phyloP scores from a whole-genome alignment of 2,888 invertebrate genomes.

The Cecidostiba fungosa region DNA sequence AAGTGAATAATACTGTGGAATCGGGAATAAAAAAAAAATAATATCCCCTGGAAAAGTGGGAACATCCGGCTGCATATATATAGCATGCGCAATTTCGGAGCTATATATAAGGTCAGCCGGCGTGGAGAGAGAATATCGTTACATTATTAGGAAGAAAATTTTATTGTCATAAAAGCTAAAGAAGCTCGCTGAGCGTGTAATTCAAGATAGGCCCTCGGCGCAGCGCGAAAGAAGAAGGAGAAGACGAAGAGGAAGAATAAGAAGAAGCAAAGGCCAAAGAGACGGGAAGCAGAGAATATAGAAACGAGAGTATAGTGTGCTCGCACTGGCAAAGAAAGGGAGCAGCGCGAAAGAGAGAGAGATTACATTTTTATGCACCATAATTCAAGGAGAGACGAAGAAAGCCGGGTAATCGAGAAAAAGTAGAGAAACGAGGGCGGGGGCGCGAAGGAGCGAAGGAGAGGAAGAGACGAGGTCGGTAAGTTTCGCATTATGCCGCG shows the following conservation, averaged over 20 bases:
- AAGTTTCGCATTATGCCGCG: slow-evolving; percentile 55
- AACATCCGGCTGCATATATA: neutral
- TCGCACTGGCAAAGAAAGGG: neutral
- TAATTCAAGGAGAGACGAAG: slow-evolving; percentile 55
- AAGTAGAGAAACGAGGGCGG: slow-evolving; percentile 25
- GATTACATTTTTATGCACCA: slow-evolving; percentile 56
- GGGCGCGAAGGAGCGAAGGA: neutral
- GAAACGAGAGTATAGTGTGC: neutral
- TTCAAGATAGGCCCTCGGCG: slow-evolving; percentile 26
- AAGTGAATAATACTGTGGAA: neutral
- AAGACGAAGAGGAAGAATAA: slow-evolving; percentile 1
- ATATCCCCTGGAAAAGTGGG: neutral
- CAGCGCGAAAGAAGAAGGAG: neutral
- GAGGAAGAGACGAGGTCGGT: slow-evolving; percentile 26
- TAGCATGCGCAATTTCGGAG: neutral
- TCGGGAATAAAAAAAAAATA: neutral
- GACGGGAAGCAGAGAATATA: slow-evolving; percentile 16
- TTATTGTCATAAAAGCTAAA: slow-evolving; percentile 30
- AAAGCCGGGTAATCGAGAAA: slow-evolving; percentile 55
- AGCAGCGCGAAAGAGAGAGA: slow-evolving; percentile 12
- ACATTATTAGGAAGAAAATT: slow-evolving; percentile 45
- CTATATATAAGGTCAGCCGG: neutral
- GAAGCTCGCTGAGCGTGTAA: slow-evolving; percentile 31
- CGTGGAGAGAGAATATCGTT: neutral
- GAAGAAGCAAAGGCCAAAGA: neutral